These are phyloP conservation scores for Diplogasteroides magnus DNA, from an alignment of 1,140 invertebrate genomes.

Conservation along the genomic window DNA sequence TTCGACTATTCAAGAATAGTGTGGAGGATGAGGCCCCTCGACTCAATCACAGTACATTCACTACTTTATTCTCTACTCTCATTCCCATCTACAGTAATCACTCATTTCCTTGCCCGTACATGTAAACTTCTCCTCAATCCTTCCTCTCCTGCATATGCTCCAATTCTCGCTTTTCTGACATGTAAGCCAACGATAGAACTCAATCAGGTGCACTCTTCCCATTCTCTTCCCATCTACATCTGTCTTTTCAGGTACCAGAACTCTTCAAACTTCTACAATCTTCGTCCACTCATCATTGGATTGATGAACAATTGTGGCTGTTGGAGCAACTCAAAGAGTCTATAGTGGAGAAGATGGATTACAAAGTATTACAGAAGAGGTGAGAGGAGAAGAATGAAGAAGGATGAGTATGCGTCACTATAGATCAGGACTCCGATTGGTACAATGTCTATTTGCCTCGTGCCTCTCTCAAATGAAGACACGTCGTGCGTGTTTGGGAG, in stretches of 20 bases:
- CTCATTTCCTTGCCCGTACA: conserved; percentile 45
- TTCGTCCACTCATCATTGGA: conserved; percentile 35
- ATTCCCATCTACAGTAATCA: conserved; percentile 38
- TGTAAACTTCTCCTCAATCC: conserved; percentile 41
- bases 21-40: conserved; percentile 32
- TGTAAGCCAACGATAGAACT: conserved; percentile 41
- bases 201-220: too few species aligned
- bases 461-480: neutral
- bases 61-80: conserved; percentile 4
- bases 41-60: conserved; percentile 32
- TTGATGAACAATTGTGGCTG: conserved; percentile 40
- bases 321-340: conserved; percentile 34
- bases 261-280: conserved; percentile 48
- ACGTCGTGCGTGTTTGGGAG: neutral
- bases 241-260: conserved; percentile 35
- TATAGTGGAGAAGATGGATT: conserved; percentile 42
- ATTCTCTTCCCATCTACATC: too few species aligned
- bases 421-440: neutral
- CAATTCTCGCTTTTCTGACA: conserved; percentile 40
- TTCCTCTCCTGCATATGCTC: conserved; percentile 35
- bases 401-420: too few species aligned
- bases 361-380: conserved; percentile 39
- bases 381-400: conserved; percentile 13
- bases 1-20: conserved; percentile 42
- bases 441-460: neutral